A percentile compares a stretch with the other conserved stretches of the same genome.
These are phyloP conservation scores for Heloderma charlesbogerti DNA, from an alignment of 2,113 vertebrate genomes.

Conservation along the genomic window DNA sequence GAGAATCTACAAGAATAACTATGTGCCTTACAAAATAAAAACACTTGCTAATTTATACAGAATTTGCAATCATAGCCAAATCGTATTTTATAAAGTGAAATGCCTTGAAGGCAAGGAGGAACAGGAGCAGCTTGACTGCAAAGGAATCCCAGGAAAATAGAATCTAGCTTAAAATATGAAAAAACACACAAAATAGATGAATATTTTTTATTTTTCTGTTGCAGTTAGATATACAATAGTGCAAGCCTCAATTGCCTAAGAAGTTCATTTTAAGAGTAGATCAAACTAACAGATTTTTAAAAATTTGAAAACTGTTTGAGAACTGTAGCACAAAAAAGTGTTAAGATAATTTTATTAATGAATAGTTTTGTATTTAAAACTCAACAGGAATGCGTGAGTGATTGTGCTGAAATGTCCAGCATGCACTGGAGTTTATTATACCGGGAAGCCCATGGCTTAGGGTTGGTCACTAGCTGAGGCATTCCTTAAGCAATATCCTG, in stretches of 20 bases:
- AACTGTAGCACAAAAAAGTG: slow-evolving; percentile 62
- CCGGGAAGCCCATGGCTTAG: slow-evolving; percentile 71
- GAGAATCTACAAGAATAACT: no score
- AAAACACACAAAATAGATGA: fast-evolving
- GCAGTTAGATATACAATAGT: background rate
- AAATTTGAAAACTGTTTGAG: slow-evolving; percentile 39
- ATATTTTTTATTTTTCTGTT: background rate
- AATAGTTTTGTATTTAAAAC: slow-evolving; percentile 69
- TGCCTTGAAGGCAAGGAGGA: background rate
- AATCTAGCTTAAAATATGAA: background rate
- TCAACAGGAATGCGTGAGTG: slow-evolving; percentile 68
- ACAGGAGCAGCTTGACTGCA: background rate
- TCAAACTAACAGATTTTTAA: slow-evolving; percentile 12
- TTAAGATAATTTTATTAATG: slow-evolving; percentile 74
- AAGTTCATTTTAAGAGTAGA: slow-evolving; percentile 50
- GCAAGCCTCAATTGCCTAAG: slow-evolving; percentile 44
- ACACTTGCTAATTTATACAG: no score
- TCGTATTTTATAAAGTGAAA: no score
- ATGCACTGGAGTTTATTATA: slow-evolving; percentile 74
- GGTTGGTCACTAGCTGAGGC: slow-evolving; percentile 72
- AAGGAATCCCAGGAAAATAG: background rate
- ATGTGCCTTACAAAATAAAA: no score
- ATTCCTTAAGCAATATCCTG: slow-evolving; percentile 81
- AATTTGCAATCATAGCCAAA: no score
- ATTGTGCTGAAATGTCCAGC: slow-evolving; percentile 69